Evolutionary conservation across 2,113 vertebrate genomes (phyloP), one percentile per base, ranked within the genome.

Genomic region (Odocoileus virginianus): DNA sequence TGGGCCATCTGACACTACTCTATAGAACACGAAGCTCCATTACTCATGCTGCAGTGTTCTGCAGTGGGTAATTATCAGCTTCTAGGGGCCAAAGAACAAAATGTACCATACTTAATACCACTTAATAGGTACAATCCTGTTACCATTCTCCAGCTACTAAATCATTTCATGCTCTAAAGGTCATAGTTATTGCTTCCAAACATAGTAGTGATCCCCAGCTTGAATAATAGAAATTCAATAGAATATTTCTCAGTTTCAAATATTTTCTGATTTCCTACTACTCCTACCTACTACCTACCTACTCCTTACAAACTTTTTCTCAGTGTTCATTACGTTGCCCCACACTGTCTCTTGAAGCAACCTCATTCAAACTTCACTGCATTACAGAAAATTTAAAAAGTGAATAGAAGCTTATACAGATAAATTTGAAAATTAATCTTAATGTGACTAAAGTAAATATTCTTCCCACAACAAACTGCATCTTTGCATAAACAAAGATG

Each of bases 81-180:
- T 94, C 87, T 61, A 82, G 45, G 79, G 52, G 40, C 47, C 64
- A 81, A 36, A 60, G 79, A 87, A 96, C 84, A 64, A 43, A 61
- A 92, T 27, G 61, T 92, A 16, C 57, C 79, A 88, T 25, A 82
- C 36, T 97, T 89, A 97, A 97, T 85, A 93, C 58, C 87, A 76
- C n/a, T 85, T 93, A 30, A 64, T 87, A 87, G 64, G 57, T 84
- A 91, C 55, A 94, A 50, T 17, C 87, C 78, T 92, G 43, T 55
- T 40, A 71, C 33, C n/a, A n/a, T 82, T 93, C 94, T n/a, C 79
- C 61, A 94, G 61, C 55, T 89, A 74, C 67, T 76, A 55, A 95
- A 94, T 86, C 95, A 89, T 87, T 55, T 43, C 25, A 92, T 87
- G 55, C n/a, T 78, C 78, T 76, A 2, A 43, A 97, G 60, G 90